Evolutionary conservation across 37 sponge, comb jelly and placozoan genomes (phyloP).

Genomic region (Ephydatia muelleri): DNA sequence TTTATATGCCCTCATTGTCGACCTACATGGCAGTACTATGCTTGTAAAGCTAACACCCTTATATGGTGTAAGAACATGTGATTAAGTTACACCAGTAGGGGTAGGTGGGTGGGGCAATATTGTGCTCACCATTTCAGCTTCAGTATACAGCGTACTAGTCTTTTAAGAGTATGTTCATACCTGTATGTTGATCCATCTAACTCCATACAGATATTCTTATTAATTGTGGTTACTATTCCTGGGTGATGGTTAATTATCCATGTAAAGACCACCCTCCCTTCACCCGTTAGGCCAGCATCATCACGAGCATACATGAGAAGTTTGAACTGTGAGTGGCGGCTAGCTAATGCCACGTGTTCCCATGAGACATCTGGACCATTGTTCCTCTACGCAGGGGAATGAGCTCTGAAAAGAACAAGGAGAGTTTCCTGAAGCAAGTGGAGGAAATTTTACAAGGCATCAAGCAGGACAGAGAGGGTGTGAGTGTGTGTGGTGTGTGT

Average conservation of each 20-base stretch:
- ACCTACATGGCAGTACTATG: background rate
- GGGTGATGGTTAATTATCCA: background rate
- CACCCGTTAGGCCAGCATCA: constrained; percentile 55
- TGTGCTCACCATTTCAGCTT: too few species aligned
- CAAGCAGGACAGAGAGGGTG: constrained; percentile 76
- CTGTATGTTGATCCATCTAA: background rate
- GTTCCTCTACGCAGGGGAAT: constrained; percentile 49
- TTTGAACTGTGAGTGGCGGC: constrained; percentile 81
- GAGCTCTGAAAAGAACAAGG: constrained; percentile 80
- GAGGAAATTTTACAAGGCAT: constrained; percentile 85
- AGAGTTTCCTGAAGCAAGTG: constrained; percentile 81
- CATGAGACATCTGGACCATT: background rate
- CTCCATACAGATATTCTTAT: background rate
- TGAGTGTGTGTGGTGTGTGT: background rate
- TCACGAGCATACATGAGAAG: constrained; percentile 92
- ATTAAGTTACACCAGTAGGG: too few species aligned
- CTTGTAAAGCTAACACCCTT: background rate
- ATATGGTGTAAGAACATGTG: too few species aligned
- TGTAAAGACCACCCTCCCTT: background rate
- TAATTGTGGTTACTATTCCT: background rate
- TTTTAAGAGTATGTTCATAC: too few species aligned
- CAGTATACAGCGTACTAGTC: too few species aligned
- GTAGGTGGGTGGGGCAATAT: too few species aligned
- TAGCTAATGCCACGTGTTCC: background rate
- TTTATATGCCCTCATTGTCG: background rate